A percentile compares a stretch with the other conserved stretches of the same genome.
phyloP scores from a whole-genome alignment of 2,888 invertebrate species.

The Thelaira solivaga region DNA sequence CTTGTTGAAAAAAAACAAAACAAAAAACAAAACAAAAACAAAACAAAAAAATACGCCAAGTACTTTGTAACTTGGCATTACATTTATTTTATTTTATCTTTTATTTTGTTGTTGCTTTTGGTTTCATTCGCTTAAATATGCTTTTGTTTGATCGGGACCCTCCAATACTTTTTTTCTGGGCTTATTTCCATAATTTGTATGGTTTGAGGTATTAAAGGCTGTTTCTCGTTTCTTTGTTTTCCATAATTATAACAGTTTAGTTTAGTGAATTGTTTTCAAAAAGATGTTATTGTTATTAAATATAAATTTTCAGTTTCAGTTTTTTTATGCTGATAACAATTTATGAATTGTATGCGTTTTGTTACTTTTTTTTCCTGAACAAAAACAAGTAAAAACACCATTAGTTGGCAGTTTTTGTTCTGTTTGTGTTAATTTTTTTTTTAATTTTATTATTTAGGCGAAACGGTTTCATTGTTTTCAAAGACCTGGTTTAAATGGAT shows the following conservation, averaged over 20 bases:
- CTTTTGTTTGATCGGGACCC: constrained; percentile 31
- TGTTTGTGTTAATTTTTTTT: constrained; percentile 4
- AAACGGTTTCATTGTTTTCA: constrained; percentile 42
- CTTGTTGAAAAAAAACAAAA: constrained; percentile 74
- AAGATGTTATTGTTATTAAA: constrained; percentile 51
- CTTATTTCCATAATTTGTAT: constrained; percentile 55
- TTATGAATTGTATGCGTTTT: constrained; percentile 41
- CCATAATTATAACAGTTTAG: constrained; percentile 57
- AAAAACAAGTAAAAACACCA: constrained; percentile 37
- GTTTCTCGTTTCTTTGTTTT: constrained; percentile 14
- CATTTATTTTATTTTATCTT: constrained; percentile 20
- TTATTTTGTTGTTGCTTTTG: constrained; percentile 9
- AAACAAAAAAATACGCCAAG: too few relatives aligned
- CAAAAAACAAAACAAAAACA: too few relatives aligned
- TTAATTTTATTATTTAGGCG: constrained; percentile 35
- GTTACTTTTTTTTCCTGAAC: constrained; percentile 4
- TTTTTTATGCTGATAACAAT: constrained; percentile 47
- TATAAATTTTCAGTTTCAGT: constrained; percentile 34
- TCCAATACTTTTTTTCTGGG: constrained; percentile 21
- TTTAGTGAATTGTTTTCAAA: constrained; percentile 56
- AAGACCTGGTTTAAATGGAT: neutral
- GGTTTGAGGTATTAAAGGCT: neutral
- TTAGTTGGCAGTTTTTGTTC: constrained; percentile 56
- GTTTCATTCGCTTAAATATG: constrained; percentile 16
- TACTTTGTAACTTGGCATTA: constrained; percentile 67